phyloP scores from a whole-genome alignment of 53 echinoderm and acorn worm species.

The Arbacia lixula region DNA sequence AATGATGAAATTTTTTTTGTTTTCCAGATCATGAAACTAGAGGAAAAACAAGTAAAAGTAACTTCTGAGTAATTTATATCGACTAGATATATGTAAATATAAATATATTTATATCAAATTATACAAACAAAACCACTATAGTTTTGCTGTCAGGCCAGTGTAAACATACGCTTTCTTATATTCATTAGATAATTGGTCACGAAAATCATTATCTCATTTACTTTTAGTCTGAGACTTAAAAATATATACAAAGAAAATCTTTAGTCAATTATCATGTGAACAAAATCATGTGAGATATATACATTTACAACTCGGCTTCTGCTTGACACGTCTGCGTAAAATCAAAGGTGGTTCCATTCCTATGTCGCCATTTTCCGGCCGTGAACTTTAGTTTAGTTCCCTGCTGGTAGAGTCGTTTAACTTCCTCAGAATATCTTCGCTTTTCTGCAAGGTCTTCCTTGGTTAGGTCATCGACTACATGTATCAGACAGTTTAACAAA shows the following conservation, averaged over 20 bases:
- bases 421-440: neutral
- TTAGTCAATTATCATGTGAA: neutral
- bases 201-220: neutral
- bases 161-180: no score
- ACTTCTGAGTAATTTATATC: no score
- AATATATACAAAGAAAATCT: neutral
- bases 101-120: no score
- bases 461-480: neutral
- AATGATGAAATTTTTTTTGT: no score
- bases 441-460: slow-evolving; percentile 7
- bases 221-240: neutral
- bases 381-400: slow-evolving; percentile 18
- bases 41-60: neutral
- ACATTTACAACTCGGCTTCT: neutral
- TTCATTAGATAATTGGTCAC: no score
- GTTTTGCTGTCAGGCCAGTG: no score
- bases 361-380: slow-evolving; percentile 18
- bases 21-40: neutral
- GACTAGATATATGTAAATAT: no score
- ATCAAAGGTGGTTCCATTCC: neutral
- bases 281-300: neutral
- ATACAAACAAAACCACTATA: no score
- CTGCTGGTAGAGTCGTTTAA: slow-evolving; percentile 9
- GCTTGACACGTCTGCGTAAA: neutral
- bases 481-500: no score